Evolutionary conservation across 2,888 invertebrate species (phyloP), one percentile per base, ranked within the genome.

Genomic region (Plusia festucae): DNA sequence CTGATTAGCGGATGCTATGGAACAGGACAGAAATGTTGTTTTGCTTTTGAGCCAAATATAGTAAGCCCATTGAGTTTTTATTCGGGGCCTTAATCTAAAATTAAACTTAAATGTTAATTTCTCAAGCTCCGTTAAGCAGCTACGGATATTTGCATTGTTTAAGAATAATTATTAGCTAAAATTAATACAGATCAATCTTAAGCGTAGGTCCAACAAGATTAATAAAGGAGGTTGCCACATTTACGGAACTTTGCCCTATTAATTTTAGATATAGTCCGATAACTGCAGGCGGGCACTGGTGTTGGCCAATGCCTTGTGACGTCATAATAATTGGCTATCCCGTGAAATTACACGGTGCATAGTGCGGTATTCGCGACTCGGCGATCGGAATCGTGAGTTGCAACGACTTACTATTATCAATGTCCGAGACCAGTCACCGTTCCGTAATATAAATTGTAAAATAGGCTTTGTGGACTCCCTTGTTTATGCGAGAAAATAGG

Each of bases 171-270:
- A 75, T 70, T 68, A 69, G 27, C 52, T 65, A 68, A 73, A 75
- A 69, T 67, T 55, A 65, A 70, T 73, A 20, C 20, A 76, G 65
- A 71, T 70, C 60, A 73, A 71, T 73, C 69, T 76, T 52, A 65
- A 71, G 53, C 46, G 68, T 72, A 65, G 65, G 70, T 53, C 69
- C 73, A 61, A 65, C 61, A 51, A 69, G 69, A 72, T 75, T 70
- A 75, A 67, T 67, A 66, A 27, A 52, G 49, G 66, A 58, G 58
- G 70, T 81, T 77, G 65, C 81, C 83, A 86, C 85, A 86, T 87
- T 88, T 79, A 81, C 88, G 87, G 88, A 85, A 87, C 84, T 78
- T 76, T 79, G 81, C 74, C 81, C 86, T 85, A 84, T 86, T 88
- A 87, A 89, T 85, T 86, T 87, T 77, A 87, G 85, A 86, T 83